Evolutionary conservation across 2,888 invertebrate species (phyloP), one percentile per base, ranked within the genome.

Genomic region (Dexiosoma caninum): DNA sequence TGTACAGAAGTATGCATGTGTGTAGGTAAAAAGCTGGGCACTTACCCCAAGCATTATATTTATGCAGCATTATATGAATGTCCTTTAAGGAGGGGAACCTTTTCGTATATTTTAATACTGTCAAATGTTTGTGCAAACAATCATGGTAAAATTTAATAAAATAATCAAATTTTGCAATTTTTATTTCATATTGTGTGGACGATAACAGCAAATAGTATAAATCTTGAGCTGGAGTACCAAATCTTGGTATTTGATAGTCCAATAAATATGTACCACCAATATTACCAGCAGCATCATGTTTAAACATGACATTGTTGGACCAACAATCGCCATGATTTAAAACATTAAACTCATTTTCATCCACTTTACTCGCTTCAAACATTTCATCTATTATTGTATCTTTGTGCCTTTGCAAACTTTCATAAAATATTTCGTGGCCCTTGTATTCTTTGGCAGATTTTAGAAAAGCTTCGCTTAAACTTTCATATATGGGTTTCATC

Each of bases 261-360:
- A 89, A 85, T 19, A 89, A 83, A 59, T 85, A 85, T 0, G 85
- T 86, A 35, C 89, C 88, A 0, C 49, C 74, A 0, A 87, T 83
- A 0, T 82, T 55, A 0, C 85, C 84, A 0, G 69, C 44, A 0
- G 71, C 64, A 53, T 86, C 84, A 49, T 88, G 88, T 75, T 85
- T 84, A 30, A 88, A 89, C 89, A 89, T 89, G 0, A 87, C 85
- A 57, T 90, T 90, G 64, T 89, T 89, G 4, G 82, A 84, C 86
- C 89, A 88, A 7, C 87, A 85, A 82, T 90, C 89, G 2, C 89
- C 89, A 66, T 89, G 89, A 74, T 87, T 86, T 4, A 89, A 82
- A 1, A 86, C 85, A 67, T 85, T 85, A 8, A 86, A 82, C 19
- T 82, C 82, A n/a, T 83, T 32, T 6, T 32, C 30, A 49, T 81